Conservation (phyloP, 2,888 invertebrate species). For the Epinotia demarniana region DNA sequence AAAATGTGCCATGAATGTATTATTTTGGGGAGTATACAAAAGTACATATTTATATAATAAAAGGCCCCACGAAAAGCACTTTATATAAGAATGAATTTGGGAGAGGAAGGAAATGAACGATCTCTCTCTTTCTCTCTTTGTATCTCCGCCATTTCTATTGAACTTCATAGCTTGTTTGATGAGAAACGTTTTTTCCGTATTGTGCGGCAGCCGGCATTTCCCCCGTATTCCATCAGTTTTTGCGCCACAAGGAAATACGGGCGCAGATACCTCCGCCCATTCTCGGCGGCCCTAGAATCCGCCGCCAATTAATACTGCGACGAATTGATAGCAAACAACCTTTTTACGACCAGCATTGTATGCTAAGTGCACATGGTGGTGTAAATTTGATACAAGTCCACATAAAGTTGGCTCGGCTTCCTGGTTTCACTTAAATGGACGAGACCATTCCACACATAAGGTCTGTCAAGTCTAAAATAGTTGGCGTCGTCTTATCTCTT, state of each 20-base stretch:
- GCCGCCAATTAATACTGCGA: constrained; percentile 34
- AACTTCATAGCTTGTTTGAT: neutral
- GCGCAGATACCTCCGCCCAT: constrained; percentile 37
- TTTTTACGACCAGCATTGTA: constrained; percentile 28
- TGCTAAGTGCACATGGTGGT: constrained; percentile 23
- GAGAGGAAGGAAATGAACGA: no score
- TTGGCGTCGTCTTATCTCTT: no score
- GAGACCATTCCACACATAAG: neutral
- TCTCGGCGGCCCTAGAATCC: constrained; percentile 32
- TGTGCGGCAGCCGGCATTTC: constrained; percentile 24
- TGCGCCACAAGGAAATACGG: constrained; percentile 37
- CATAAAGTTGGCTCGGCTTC: neutral
- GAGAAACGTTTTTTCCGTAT: neutral
- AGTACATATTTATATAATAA: no score
- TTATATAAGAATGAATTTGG: no score
- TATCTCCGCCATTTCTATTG: no score
- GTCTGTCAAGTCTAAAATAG: no score
- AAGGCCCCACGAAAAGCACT: no score
- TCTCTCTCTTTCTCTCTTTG: no score
- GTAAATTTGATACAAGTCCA: constrained; percentile 11
- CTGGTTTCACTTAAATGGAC: constrained; percentile 4
- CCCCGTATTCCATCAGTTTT: constrained; percentile 13
- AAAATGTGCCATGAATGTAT: no score
- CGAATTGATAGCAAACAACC: constrained; percentile 31
- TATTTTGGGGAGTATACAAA: no score